A percentile compares a stretch with the other conserved stretches of the same genome.
Evolutionary conservation across 2,888 invertebrate genomes (phyloP).

Genomic region (Peribatodes rhomboidaria): DNA sequence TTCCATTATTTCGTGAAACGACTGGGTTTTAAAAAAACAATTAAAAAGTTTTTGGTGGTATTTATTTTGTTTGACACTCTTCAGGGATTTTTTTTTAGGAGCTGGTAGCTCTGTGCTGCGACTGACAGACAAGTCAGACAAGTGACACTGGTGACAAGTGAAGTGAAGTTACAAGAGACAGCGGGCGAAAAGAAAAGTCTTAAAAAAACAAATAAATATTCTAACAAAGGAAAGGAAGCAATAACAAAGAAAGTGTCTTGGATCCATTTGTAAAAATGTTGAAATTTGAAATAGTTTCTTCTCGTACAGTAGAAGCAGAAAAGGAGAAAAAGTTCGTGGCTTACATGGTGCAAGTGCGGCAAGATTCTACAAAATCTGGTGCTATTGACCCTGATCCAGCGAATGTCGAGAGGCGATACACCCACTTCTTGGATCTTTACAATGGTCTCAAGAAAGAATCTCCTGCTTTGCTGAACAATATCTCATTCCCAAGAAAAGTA

Average conservation of each 20-base stretch:
- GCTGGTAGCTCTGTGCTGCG: no score
- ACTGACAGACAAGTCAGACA: no score
- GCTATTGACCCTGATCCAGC: conserved; percentile 87
- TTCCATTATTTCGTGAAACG: no score
- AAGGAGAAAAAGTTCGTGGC: conserved; percentile 90
- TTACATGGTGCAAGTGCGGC: conserved; percentile 89
- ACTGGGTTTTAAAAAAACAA: no score
- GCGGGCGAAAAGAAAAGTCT: not conserved
- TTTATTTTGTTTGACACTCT: no score
- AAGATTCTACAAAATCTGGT: conserved; percentile 78
- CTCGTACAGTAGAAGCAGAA: conserved; percentile 87
- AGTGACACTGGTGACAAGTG: no score
- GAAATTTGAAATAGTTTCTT: conserved; percentile 89
- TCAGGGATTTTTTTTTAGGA: no score
- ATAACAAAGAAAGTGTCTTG: not conserved
- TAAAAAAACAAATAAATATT: not conserved
- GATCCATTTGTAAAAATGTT: conserved; percentile 62
- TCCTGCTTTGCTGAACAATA: conserved; percentile 81
- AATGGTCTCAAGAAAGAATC: conserved; percentile 87
- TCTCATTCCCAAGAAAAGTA: conserved; percentile 90
- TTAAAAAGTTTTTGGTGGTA: no score
- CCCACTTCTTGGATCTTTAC: conserved; percentile 90
- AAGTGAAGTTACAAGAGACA: no score
- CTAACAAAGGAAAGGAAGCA: conserved; percentile 10
- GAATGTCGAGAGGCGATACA: conserved; percentile 90